These are phyloP conservation scores for Cryptoblepharus egeriae DNA, from an alignment of 2,797 vertebrate species.

Conservation along the genomic window DNA sequence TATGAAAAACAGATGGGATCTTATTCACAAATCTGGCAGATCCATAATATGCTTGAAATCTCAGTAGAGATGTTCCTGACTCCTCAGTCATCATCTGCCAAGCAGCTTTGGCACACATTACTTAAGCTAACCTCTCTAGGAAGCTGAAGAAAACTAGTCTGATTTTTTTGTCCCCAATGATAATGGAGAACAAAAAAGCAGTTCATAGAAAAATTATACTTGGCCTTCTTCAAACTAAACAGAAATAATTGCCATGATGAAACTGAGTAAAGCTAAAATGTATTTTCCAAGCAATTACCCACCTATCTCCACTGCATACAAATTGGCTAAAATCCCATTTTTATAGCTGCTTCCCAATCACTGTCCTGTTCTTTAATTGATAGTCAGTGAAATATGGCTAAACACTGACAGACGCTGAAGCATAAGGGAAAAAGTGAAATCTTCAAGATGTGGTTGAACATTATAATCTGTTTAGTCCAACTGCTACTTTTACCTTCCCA, in stretches of 20 bases:
- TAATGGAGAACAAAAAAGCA: not conserved
- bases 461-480: constrained; percentile 59
- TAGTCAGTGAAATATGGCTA: constrained; percentile 67
- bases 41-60: constrained; percentile 57
- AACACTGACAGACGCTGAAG: constrained; percentile 64
- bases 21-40: constrained; percentile 54
- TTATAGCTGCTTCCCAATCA: constrained; percentile 40
- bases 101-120: constrained; percentile 66
- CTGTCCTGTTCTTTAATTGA: constrained; percentile 60
- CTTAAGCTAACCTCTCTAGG: constrained; percentile 13
- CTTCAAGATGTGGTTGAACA: constrained; percentile 49
- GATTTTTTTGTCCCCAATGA: not conserved
- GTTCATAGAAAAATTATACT: accelerated
- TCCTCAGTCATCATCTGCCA: constrained; percentile 68
- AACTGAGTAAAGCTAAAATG: constrained; percentile 7
- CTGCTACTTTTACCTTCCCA: constrained; percentile 49
- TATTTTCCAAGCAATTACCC: not conserved
- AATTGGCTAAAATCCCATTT: constrained; percentile 32
- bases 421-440: constrained; percentile 71
- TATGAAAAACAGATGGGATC: constrained; percentile 31
- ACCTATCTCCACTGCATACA: not conserved
- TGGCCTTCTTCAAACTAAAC: not conserved
- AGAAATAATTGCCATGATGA: constrained; percentile 1
- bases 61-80: constrained; percentile 55
- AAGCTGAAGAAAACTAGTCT: constrained; percentile 30